Percentiles rank a stretch among this genome's conserved stretches.
Evolutionary conservation across 2,113 vertebrate genomes (phyloP).

Genomic region (Nothobranchius furzeri): DNA sequence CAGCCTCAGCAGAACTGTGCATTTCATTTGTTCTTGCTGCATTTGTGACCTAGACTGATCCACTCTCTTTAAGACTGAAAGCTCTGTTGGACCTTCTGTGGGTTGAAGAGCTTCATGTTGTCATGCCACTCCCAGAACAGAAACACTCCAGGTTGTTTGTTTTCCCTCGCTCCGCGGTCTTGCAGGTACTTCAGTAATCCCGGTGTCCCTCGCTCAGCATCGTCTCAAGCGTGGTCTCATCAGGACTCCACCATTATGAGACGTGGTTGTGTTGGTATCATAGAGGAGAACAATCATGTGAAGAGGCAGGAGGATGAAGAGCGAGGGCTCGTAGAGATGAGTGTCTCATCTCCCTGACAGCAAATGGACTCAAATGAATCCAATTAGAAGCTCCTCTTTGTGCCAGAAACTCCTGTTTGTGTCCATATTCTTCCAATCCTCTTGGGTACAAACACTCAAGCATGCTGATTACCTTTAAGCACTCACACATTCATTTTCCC

Average conservation of each 20-base stretch:
- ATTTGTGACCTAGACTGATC: slow-evolving; percentile 21
- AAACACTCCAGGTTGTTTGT: slow-evolving; percentile 58
- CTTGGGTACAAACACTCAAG: slow-evolving; percentile 23
- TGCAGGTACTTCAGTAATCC: slow-evolving; percentile 50
- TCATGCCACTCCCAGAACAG: slow-evolving; percentile 52
- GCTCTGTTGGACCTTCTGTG: neutral
- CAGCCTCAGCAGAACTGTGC: neutral
- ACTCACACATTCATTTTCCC: slow-evolving; percentile 13
- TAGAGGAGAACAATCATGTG: slow-evolving; percentile 32
- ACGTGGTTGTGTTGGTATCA: slow-evolving; percentile 40
- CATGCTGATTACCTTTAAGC: slow-evolving; percentile 12
- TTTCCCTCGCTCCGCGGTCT: slow-evolving; percentile 37
- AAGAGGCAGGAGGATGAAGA: slow-evolving; percentile 53
- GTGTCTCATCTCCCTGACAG: slow-evolving; percentile 54
- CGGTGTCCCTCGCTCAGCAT: slow-evolving; percentile 48
- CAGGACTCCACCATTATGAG: slow-evolving; percentile 46
- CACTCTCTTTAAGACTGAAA: slow-evolving; percentile 21
- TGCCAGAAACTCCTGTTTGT: slow-evolving; percentile 58
- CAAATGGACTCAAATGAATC: slow-evolving; percentile 66
- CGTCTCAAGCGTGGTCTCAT: slow-evolving; percentile 12
- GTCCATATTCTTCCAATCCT: slow-evolving; percentile 48
- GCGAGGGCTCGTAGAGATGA: slow-evolving; percentile 44
- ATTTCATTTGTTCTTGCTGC: slow-evolving; percentile 3
- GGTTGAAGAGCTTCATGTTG: slow-evolving; percentile 30
- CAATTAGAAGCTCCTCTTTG: slow-evolving; percentile 59